A percentile compares a stretch with the other conserved stretches of the same genome.
Evolutionary conservation across 2,797 vertebrate genomes (phyloP).

Genomic region (Lagorchestes hirsutus): DNA sequence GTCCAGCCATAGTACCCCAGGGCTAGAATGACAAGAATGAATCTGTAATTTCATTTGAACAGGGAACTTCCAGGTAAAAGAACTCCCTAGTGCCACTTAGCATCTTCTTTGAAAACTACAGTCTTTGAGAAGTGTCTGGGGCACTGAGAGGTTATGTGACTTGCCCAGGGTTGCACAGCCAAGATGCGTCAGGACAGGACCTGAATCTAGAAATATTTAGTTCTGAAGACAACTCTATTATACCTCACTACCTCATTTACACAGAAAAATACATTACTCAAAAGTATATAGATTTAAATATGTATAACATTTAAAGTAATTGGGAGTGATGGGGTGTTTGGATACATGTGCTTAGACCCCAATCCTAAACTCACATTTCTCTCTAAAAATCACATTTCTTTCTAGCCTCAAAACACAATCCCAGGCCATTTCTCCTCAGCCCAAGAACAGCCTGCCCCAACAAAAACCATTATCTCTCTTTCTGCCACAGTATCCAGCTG

Average conservation of each 20-base stretch:
- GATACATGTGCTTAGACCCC: no score
- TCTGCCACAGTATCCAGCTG: no score
- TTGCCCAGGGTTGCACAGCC: neutral
- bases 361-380: no score
- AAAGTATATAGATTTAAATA: neutral
- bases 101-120: neutral
- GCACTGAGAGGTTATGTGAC: neutral
- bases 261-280: neutral
- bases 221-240: neutral
- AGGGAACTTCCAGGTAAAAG: neutral
- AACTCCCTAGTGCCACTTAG: neutral
- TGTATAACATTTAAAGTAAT: neutral
- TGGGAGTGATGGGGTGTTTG: no score
- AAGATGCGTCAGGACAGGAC: neutral
- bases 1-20: neutral
- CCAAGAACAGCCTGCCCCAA: no score
- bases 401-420: no score
- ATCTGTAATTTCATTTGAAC: neutral
- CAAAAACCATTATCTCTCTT: no score
- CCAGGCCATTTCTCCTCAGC: no score
- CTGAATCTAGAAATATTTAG: neutral
- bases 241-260: neutral
- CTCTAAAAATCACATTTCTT: no score
- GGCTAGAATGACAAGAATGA: neutral
- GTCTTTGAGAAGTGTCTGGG: neutral